Evolutionary conservation across 2,888 invertebrate genomes (phyloP).

Genomic region (Tenodera sinensis): DNA sequence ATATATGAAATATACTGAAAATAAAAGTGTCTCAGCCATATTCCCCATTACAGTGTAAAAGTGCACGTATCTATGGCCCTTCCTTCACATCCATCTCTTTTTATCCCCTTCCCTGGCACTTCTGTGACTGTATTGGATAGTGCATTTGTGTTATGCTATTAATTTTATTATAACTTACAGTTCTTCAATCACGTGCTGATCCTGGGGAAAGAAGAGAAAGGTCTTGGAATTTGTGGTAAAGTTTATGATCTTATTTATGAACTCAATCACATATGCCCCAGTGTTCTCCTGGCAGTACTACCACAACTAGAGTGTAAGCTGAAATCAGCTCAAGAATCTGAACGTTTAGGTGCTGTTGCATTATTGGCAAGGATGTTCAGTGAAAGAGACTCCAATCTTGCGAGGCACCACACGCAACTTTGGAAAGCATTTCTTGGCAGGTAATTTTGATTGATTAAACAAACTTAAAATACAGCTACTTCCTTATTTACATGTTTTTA

Average conservation of each 20-base stretch:
- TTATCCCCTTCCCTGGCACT: too few species aligned
- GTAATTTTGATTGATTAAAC: conserved; percentile 37
- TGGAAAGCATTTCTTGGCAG: conserved; percentile 90
- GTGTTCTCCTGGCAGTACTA: conserved; percentile 78
- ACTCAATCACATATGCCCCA: conserved; percentile 87
- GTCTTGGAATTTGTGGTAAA: conserved; percentile 72
- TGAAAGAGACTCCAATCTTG: conserved; percentile 85
- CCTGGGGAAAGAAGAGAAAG: conserved; percentile 84
- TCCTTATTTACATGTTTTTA: too few species aligned
- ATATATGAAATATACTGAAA: too few species aligned
- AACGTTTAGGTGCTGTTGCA: conserved; percentile 83
- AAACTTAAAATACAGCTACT: neutral
- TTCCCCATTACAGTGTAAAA: too few species aligned
- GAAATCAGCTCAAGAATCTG: conserved; percentile 85
- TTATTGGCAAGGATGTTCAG: conserved; percentile 95
- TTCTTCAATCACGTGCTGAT: conserved; percentile 95
- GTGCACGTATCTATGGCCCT: too few species aligned
- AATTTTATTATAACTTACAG: conserved; percentile 48
- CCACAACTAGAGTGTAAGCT: conserved; percentile 95
- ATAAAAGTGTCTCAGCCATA: too few species aligned
- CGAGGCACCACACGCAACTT: conserved; percentile 78
- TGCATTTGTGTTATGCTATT: conserved; percentile 10
- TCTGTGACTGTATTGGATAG: too few species aligned
- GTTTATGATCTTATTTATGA: conserved; percentile 96
- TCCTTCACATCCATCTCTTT: too few species aligned